Conservation (phyloP, 1,140 invertebrate species). For the Nasonia vitripennis region DNA sequence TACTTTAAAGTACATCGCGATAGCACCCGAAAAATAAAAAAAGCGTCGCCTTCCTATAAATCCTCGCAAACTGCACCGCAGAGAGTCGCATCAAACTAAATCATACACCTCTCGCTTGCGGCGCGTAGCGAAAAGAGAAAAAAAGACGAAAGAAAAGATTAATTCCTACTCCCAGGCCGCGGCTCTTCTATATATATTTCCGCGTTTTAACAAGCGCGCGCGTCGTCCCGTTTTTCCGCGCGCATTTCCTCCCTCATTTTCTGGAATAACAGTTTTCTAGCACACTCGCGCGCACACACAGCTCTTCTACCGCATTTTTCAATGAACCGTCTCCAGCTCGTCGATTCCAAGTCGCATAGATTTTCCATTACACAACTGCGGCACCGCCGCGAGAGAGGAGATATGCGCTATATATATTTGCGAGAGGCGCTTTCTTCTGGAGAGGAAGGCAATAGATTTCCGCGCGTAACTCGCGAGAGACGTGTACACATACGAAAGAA, state of each 20-base stretch:
- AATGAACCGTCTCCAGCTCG: neutral
- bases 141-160: too few relatives aligned
- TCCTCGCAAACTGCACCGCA: too few relatives aligned
- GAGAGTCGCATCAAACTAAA: too few relatives aligned
- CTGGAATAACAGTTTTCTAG: constrained; percentile 10
- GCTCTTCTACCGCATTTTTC: neutral
- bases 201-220: neutral
- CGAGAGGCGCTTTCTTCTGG: constrained; percentile 10
- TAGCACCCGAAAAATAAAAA: too few relatives aligned
- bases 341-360: neutral
- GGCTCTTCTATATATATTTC: constrained; percentile 8
- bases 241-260: constrained; percentile 8
- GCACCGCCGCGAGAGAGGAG: too few relatives aligned
- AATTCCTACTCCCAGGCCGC: too few relatives aligned
- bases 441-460: constrained; percentile 31
- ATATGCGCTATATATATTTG: neutral
- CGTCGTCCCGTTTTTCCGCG: neutral
- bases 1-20: too few relatives aligned
- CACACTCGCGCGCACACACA: too few relatives aligned
- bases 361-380: neutral
- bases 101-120: too few relatives aligned
- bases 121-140: too few relatives aligned
- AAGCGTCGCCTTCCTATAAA: neutral
- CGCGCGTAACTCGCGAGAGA: neutral
- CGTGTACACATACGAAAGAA: constrained; percentile 13